These are phyloP conservation scores for Eciton burchellii DNA, from an alignment of 1,140 invertebrate species.

Conservation along the genomic window DNA sequence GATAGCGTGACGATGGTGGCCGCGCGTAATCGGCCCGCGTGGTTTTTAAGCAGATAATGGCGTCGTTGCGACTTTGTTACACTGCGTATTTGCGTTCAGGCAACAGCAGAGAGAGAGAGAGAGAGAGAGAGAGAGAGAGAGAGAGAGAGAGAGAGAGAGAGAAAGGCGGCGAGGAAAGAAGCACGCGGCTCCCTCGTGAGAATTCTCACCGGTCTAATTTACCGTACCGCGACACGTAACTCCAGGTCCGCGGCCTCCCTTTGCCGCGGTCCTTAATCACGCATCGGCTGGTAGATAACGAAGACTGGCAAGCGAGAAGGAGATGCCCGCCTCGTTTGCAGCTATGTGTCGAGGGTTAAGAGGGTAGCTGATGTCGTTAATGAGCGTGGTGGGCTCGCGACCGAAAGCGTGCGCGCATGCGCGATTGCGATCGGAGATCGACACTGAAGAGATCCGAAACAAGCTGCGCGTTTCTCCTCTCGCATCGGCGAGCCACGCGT, in stretches of 20 bases:
- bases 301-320: too few relatives aligned
- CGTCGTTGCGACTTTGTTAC: constrained; percentile 50
- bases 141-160: background rate
- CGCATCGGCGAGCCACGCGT: background rate
- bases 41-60: constrained; percentile 57
- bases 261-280: constrained; percentile 21
- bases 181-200: constrained; percentile 22
- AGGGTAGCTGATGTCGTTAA: too few relatives aligned
- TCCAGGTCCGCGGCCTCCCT: background rate
- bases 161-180: background rate
- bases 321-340: too few relatives aligned
- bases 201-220: constrained; percentile 43
- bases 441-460: constrained; percentile 4
- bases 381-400: too few relatives aligned
- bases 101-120: background rate
- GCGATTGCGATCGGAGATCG: background rate
- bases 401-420: background rate
- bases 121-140: background rate
- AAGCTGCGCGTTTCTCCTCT: background rate
- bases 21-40: constrained; percentile 40
- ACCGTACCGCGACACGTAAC: background rate
- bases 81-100: constrained; percentile 37
- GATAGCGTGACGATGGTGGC: constrained; percentile 47
- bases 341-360: too few relatives aligned
- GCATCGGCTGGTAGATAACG: background rate